Percentiles rank a stretch among this genome's conserved stretches.
These are phyloP conservation scores for Frankliniella intonsa DNA, from an alignment of 2,888 invertebrate species.

Conservation along the genomic window DNA sequence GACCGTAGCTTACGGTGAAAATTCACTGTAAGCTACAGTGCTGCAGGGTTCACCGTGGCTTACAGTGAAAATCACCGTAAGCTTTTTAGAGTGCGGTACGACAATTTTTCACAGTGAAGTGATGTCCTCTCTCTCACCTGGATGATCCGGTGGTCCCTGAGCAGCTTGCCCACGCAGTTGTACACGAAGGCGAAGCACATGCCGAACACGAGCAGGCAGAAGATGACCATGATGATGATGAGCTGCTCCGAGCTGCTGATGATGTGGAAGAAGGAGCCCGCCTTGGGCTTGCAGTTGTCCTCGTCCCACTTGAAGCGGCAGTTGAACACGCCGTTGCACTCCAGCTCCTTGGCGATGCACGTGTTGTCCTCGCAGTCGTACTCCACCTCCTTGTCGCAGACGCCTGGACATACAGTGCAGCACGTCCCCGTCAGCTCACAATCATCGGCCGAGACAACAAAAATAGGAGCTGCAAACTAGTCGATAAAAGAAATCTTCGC, in stretches of 20 bases:
- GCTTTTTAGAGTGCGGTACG: no score
- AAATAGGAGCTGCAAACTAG: no score
- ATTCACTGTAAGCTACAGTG: no score
- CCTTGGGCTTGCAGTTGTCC: conserved; percentile 48
- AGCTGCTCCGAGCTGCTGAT: conserved; percentile 60
- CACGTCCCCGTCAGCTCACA: conserved; percentile 42
- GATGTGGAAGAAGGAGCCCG: conserved; percentile 38
- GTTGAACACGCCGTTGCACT: conserved; percentile 70
- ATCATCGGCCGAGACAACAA: conserved; percentile 42
- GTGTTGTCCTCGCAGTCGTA: conserved; percentile 84
- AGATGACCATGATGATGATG: conserved; percentile 80
- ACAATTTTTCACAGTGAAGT: no score
- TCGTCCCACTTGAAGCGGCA: conserved; percentile 83
- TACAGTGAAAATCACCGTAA: no score
- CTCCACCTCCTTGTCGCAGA: conserved; percentile 49
- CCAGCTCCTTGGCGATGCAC: conserved; percentile 66
- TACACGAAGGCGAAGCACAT: conserved; percentile 85
- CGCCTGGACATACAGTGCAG: no score
- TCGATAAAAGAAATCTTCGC: not conserved
- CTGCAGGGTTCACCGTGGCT: no score
- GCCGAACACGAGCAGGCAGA: conserved; percentile 78
- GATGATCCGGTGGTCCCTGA: conserved; percentile 80
- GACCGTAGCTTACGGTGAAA: no score
- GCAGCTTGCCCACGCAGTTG: conserved; percentile 79
- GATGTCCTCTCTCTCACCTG: conserved; percentile 61